Evolutionary conservation across 2,888 invertebrate genomes (phyloP).

Genomic region (Iselma pallidipennis): DNA sequence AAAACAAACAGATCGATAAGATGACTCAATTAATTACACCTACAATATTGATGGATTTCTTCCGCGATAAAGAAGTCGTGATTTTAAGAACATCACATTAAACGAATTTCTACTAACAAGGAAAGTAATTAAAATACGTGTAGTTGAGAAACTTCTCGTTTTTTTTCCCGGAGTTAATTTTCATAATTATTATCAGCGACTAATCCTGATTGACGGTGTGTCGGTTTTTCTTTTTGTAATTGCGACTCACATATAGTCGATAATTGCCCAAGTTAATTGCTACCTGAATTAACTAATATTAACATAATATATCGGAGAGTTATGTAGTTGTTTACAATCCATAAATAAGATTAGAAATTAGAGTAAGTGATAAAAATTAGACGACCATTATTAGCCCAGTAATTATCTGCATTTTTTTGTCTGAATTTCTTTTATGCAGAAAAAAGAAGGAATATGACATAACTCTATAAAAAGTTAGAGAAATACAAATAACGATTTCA

Average conservation of each 20-base stretch:
- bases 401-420: no score
- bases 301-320: no score
- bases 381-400: neutral
- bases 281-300: slow-evolving; percentile 6
- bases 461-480: no score
- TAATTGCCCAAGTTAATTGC: neutral
- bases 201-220: neutral
- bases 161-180: no score
- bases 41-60: neutral
- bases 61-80: neutral
- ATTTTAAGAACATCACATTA: no score
- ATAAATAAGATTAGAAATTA: slow-evolving; percentile 11
- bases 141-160: no score
- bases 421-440: no score
- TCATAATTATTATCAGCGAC: neutral
- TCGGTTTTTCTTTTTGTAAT: neutral
- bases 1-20: no score
- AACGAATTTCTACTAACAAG: no score
- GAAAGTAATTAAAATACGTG: no score
- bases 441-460: no score
- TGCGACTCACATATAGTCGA: neutral
- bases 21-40: neutral
- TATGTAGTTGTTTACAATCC: neutral
- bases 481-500: neutral
- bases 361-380: slow-evolving; percentile 11